Evolutionary conservation across 2,797 vertebrate species (phyloP).

Genomic region (Anguilla pacifica): DNA sequence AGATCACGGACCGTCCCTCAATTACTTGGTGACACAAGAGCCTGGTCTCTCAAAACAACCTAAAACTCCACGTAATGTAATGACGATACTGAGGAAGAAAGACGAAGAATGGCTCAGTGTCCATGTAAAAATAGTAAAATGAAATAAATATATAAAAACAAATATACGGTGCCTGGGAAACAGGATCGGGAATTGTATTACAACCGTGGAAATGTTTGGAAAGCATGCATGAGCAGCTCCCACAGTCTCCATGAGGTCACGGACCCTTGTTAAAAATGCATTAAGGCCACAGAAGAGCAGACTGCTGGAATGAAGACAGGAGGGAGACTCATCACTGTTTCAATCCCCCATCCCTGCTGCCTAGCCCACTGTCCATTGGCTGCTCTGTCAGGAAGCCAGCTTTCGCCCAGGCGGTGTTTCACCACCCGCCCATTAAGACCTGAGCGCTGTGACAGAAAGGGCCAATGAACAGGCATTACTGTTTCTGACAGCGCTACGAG

Average conservation of each 20-base stretch:
- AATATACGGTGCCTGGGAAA: not conserved
- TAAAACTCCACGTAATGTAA: not conserved
- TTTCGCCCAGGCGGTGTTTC: not conserved
- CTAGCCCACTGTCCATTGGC: not conserved
- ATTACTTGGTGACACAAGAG: not conserved
- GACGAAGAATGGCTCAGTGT: not conserved
- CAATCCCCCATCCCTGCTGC: not conserved
- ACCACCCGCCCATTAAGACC: not conserved
- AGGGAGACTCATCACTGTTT: not conserved
- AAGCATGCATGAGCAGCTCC: not conserved
- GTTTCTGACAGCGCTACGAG: no score
- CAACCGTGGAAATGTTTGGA: not conserved
- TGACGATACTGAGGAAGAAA: not conserved
- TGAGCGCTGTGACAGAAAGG: not conserved
- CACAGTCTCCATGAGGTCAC: not conserved
- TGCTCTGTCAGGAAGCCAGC: not conserved
- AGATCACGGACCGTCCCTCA: not conserved
- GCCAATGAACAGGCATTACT: not conserved
- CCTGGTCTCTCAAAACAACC: not conserved
- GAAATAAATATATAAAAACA: not conserved
- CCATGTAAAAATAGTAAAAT: not conserved
- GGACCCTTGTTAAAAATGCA: conserved; percentile 18
- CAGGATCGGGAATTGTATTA: not conserved
- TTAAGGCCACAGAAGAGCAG: not conserved
- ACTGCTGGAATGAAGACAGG: not conserved